Base-by-base conservation (phyloP, 1,140 invertebrate genomes). In the Coptotermes formosanus region DNA sequence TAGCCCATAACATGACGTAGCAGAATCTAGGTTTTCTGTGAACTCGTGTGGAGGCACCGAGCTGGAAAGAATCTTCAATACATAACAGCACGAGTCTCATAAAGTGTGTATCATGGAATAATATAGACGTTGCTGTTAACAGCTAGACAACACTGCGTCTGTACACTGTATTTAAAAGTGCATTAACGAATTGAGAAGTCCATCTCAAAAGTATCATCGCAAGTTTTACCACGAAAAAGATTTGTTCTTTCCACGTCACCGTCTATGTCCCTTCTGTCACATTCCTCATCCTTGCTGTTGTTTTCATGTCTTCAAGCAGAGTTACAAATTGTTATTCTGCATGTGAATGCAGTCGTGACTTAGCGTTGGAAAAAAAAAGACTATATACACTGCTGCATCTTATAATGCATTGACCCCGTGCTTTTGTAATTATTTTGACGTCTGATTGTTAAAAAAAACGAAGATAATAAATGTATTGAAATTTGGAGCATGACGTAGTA, bases 301-400 rank as follows among this genome's bases (percentile, higher is more conserved):
- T 75, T 75, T 75, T 75, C 64, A 75, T 75, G n/a, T 30, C 64
- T 75, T 75, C 25, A n/a, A 30, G 64, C n/a, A 9, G n/a, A 75
- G 64, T 75, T 30, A 30, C n/a, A 75, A 75, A 75, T 75, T 75
- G n/a, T 25, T 75, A 75, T 75, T 75, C 64, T 75, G 64, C 64
- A 75, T 75, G 64, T 75, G 7, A 30, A 25, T 75, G 25, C n/a
- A 30, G 64, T 75, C 64, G 64, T 75, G 64, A 75, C 64, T 75
- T 38, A 2, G 38, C 38, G 38, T 2, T n/a, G 64, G 12, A 69
- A 16, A 30, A 75, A 23, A 64, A 30, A 75, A 30, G n/a, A 25
- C 14, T 3, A 16, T 75, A 75, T n/a, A 25, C 4, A 16, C 64
- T 75, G 4, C 2, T 75, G 4, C 25, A 75, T 75, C 64, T 75